These are phyloP conservation scores for Bombus breviceps DNA, from an alignment of 1,140 invertebrate genomes.

Conservation along the genomic window DNA sequence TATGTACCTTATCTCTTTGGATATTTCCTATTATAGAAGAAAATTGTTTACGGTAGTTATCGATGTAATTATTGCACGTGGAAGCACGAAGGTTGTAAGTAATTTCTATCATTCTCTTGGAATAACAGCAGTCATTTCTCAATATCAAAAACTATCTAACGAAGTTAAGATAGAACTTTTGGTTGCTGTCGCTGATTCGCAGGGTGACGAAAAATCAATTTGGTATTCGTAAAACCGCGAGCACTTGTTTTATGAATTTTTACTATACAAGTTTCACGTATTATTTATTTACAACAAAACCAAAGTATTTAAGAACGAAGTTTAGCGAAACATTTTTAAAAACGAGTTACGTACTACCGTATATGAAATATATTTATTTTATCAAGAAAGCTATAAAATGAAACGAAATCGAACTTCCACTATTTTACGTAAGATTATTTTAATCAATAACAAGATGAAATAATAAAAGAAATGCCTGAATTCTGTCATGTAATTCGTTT, in stretches of 20 bases:
- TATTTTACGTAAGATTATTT: background rate
- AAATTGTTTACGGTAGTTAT: slow-evolving; percentile 1
- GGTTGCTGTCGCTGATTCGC: background rate
- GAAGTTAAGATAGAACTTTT: background rate
- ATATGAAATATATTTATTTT: background rate
- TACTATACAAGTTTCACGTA: background rate
- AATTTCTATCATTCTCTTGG: background rate
- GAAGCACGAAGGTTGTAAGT: background rate
- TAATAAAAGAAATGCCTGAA: background rate
- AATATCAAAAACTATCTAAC: background rate
- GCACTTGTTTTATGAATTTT: background rate
- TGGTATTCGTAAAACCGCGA: background rate
- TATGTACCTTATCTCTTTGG: background rate
- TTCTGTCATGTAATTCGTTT: background rate
- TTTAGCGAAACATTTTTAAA: background rate
- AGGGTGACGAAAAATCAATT: background rate
- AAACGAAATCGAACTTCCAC: background rate
- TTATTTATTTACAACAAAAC: background rate
- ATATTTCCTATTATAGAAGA: background rate
- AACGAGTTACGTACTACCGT: too few species aligned
- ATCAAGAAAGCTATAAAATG: background rate
- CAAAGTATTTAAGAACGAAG: background rate
- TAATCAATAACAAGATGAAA: background rate
- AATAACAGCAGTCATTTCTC: background rate
- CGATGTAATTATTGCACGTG: slow-evolving; percentile 11